A percentile compares a stretch with the other conserved stretches of the same genome.
These are phyloP conservation scores for Phycodurus eques DNA, from an alignment of 2,113 vertebrate species.

Conservation along the genomic window DNA sequence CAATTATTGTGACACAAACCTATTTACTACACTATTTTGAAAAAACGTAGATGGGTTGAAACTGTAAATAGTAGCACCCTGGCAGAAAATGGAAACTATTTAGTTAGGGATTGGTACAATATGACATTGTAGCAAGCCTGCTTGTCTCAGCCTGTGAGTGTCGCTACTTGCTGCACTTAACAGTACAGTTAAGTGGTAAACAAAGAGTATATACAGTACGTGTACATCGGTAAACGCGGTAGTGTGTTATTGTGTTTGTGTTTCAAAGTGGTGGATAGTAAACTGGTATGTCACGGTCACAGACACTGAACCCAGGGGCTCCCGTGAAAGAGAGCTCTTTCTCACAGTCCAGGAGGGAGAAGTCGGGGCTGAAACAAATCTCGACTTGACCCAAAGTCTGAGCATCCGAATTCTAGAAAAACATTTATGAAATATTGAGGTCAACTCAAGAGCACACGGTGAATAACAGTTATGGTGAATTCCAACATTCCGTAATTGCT, in stretches of 20 bases:
- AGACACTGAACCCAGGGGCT: conserved; percentile 51
- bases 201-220: neutral
- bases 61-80: neutral
- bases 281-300: conserved; percentile 51
- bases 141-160: neutral
- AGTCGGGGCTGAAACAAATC: conserved; percentile 58
- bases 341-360: conserved; percentile 56
- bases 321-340: neutral
- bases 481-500: neutral
- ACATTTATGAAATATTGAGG: conserved; percentile 12
- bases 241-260: conserved; percentile 3
- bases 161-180: conserved; percentile 2
- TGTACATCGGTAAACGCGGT: neutral
- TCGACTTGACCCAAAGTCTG: conserved; percentile 68
- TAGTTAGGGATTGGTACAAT: neutral
- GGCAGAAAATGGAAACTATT: neutral
- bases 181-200: neutral
- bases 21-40: neutral
- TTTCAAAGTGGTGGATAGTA: conserved; percentile 54
- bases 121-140: neutral
- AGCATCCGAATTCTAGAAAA: conserved; percentile 31
- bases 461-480: neutral
- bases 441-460: neutral
- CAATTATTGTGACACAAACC: neutral
- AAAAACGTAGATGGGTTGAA: neutral